Evolutionary conservation across 1,140 invertebrate genomes (phyloP), one percentile per base, ranked within the genome.

Genomic region (Rhyzopertha dominica): DNA sequence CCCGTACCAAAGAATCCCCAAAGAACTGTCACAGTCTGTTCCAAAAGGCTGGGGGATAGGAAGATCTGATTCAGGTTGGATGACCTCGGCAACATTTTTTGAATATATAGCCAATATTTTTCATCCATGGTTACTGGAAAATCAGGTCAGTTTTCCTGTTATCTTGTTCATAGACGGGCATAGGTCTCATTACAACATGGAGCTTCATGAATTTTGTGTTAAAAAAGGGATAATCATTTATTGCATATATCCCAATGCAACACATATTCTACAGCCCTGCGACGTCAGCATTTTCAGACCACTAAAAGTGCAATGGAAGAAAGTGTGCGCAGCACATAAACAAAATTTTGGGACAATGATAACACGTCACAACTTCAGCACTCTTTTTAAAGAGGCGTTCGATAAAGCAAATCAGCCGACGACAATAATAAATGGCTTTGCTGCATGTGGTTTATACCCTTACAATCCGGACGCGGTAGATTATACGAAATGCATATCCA

Each of bases 91-190:
- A 48, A 42, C 41, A 3, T 70, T 70, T 55, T 68, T 53, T 47
- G 65, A 69, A 49, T 70, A 62, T 41, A 54, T 69, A 22, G 47
- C 51, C 12, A 63, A 67, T 53, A 46, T 62, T 14, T 61, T 68
- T 42, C 47, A 62, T 46, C 56, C 57, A 13, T 62, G 53, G 43
- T 31, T 67, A n/a, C 28, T 47, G 24, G 41, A 58, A 30, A 51
- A 56, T 14, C 46, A 60, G 16, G 60, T 67, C 23, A 12, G 49
- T 44, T 51, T 52, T 39, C 65, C 66, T 26, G 42, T 67, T 14
- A 44, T 68, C 5, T 30, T 70, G 5, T 66, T 71, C 29, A 37
- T 70, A 8, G 67, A 71, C 58, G 65, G 69, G 1, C 65, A 71
- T 47, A 61, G 56, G 30, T 63, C 63, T 2, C 68, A 70, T 40